Evolutionary conservation across 1,140 invertebrate genomes (phyloP), one percentile per base, ranked within the genome.

Genomic region (Caenorhabditis brenneri): DNA sequence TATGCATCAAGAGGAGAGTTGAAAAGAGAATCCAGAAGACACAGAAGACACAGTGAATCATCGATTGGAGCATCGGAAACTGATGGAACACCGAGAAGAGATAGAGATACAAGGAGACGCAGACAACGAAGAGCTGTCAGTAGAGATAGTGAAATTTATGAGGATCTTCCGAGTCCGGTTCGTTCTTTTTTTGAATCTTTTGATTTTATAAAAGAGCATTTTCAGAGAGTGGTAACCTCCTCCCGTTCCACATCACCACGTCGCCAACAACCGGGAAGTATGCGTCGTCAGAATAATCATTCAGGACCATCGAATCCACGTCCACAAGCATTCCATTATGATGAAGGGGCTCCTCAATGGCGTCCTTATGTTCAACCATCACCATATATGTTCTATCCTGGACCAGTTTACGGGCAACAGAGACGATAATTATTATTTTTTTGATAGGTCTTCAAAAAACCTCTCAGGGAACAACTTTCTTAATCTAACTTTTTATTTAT

Each of bases 91-190:
- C 80, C 49, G 48, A 60, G 53, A 58, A 42, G 53, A 39, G 49
- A 81, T 22, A 29, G 53, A 51, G 48, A 42, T n/a, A 33, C 49
- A 22, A 42, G 27, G n/a, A 74, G 39, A 42, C 42, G 81, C 9
- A 33, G 81, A 49, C 49, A 58, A 19, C n/a, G 81, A n/a, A 42
- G 69, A 65, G 65, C 69, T 19, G 33, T 33, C 42, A 55, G 58
- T 15, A 53, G 78, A 24, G 82, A 83, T 27, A 65, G 65, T 39
- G 69, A 65, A 22, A 83, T 83, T 49, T 83, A 83, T 51, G 82
- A 83, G 51, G 82, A 65, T 79, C 82, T 65, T 55, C 82, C 82
- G 6, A 83, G 69, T 48, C 82, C 82, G 33, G 82, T 79, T 10
- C 79, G 31, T 74, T 65, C 3, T 33, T 27, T 16, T 78, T 78